Evolutionary conservation across 2,797 vertebrate genomes (phyloP), one percentile per base, ranked within the genome.

Genomic region (Pteropus rufus): DNA sequence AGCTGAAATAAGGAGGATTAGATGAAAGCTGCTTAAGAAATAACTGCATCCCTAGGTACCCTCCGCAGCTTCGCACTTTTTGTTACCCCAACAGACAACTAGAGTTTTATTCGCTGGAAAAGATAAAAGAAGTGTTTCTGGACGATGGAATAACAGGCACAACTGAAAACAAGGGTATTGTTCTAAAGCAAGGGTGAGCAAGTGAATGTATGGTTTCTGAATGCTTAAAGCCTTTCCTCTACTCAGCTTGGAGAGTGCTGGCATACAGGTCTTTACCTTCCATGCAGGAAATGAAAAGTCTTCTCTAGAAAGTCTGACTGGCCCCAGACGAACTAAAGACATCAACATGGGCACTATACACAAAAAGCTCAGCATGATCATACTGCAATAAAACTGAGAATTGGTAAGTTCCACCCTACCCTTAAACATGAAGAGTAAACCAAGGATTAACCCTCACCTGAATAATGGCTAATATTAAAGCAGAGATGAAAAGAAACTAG

Each of bases 21-120:
- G 70, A 94, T 81, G 81, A 94, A 88, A 93, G 62, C 21, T 92
- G 70, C 62, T 91, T 92, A 83, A 72, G 75, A 93, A 93, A 92
- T 16, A 69, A 73, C 0, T 60, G 49, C 18, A 91, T 49, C 41
- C 79, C 69, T 73, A 85, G 62, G 72, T 65, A 9, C 26, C 14
- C 26, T 88, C 29, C n/a, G 79, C 7, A 65, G 56, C 24, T 69
- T 64, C 34, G 65, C 24, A 81, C 19, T 36, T 92, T 73, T 60
- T 83, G 64, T 83, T 95, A 84, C n/a, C 24, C 56, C 14, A 60
- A 84, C 23, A 77, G 52, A 96, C n/a, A 75, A 62, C 15, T 86
- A 56, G 15, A 87, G 41, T 46, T 92, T 94, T 69, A 82, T 41
- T 90, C 49, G 82, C 31, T 21, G 19, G 60, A 92, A 58, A 91